These are phyloP conservation scores for Heliconius ethilla DNA, from an alignment of 2,888 invertebrate species.

Conservation along the genomic window DNA sequence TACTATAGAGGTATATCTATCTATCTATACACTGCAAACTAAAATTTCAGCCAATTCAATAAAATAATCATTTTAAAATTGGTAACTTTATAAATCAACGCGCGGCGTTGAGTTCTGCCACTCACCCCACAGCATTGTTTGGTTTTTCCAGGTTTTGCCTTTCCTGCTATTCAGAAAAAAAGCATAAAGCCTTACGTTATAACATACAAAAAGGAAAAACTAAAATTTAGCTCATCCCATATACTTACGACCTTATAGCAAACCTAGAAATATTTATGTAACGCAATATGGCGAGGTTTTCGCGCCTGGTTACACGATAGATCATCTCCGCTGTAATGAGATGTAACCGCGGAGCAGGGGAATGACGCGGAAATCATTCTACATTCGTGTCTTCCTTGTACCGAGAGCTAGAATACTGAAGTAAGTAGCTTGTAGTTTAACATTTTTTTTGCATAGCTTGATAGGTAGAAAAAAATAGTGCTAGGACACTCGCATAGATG, in stretches of 20 bases:
- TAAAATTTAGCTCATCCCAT: neutral
- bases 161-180: neutral
- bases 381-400: constrained; percentile 32
- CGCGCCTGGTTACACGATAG: constrained; percentile 37
- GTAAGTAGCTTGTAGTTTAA: neutral
- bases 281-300: constrained; percentile 8
- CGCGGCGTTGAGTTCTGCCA: too few relatives aligned
- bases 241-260: neutral
- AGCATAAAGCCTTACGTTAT: neutral
- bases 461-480: neutral
- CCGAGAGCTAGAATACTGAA: neutral
- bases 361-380: constrained; percentile 34
- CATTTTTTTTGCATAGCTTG: neutral
- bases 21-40: too few relatives aligned
- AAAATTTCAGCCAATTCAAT: too few relatives aligned
- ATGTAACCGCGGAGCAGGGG: constrained; percentile 40
- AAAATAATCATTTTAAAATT: too few relatives aligned
- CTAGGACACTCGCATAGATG: neutral
- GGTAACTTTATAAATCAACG: too few relatives aligned
- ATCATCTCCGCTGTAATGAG: constrained; percentile 40
- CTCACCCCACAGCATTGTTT: too few relatives aligned
- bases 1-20: too few relatives aligned
- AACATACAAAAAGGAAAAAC: neutral
- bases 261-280: constrained; percentile 3
- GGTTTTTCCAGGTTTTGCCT: neutral